phyloP scores from a whole-genome alignment of 2,797 vertebrate species.

The Necrosyrtes monachus region DNA sequence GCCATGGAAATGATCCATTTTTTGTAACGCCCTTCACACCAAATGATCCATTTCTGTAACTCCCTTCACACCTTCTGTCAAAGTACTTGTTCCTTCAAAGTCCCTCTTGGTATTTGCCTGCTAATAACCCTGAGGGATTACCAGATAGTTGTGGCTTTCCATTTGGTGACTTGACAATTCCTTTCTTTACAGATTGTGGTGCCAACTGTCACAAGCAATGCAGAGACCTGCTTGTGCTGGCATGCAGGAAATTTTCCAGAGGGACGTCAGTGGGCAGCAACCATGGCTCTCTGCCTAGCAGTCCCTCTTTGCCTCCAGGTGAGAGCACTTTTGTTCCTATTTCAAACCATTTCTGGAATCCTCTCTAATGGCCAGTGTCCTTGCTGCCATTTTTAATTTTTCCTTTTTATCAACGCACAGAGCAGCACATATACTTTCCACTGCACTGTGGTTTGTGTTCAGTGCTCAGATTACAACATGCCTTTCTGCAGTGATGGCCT shows the following conservation, averaged over 20 bases:
- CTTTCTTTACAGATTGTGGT: constrained; percentile 86
- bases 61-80: background rate
- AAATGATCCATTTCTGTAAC: background rate
- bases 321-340: background rate
- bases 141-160: background rate
- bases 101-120: background rate
- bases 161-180: background rate
- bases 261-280: constrained; percentile 83
- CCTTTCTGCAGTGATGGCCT: background rate
- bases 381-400: background rate
- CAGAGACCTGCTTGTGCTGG: constrained; percentile 90
- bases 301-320: constrained; percentile 86
- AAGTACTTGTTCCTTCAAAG: background rate
- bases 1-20: background rate
- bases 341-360: background rate
- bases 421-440: background rate
- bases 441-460: background rate
- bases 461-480: background rate
- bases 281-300: constrained; percentile 90
- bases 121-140: background rate
- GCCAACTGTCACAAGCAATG: constrained; percentile 98
- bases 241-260: constrained; percentile 88
- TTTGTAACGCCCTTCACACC: background rate
- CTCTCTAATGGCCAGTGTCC: background rate
- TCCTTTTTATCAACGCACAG: background rate